These are phyloP conservation scores for Drosophila monieri DNA, from an alignment of 2,888 invertebrate species.

Conservation along the genomic window DNA sequence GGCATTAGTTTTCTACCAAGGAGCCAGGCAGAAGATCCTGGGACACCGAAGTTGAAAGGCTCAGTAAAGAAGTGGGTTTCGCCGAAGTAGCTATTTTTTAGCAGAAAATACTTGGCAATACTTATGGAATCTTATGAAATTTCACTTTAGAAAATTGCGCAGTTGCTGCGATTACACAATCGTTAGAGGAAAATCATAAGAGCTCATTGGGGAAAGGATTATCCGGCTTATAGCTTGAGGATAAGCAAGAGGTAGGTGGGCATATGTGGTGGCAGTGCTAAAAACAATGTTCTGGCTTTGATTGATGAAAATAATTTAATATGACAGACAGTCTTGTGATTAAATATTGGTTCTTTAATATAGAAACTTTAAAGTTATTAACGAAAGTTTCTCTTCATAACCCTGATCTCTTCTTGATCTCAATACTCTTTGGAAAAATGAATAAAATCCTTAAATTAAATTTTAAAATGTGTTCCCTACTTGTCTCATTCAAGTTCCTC, in stretches of 20 bases:
- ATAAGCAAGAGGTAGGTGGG: conserved; percentile 37
- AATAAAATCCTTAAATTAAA: background rate
- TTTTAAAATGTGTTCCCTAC: background rate
- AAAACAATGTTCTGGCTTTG: conserved; percentile 8
- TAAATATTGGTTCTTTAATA: background rate
- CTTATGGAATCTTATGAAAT: conserved; percentile 15
- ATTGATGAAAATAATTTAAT: background rate
- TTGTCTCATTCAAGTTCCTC: background rate
- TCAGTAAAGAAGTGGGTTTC: conserved; percentile 54
- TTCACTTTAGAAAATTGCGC: conserved; percentile 64
- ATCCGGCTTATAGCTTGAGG: conserved; percentile 8
- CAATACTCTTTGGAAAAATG: too few species aligned
- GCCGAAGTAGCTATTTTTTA: background rate
- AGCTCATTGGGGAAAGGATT: conserved; percentile 8
- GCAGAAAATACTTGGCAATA: background rate
- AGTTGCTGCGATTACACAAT: conserved; percentile 68
- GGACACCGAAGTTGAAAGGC: conserved; percentile 17
- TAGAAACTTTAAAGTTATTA: background rate
- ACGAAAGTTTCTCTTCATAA: background rate
- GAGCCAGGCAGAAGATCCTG: conserved; percentile 39
- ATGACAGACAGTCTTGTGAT: background rate
- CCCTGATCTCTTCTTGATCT: background rate
- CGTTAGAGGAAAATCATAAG: conserved; percentile 15
- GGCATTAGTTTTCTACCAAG: conserved; percentile 52
- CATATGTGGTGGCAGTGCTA: background rate